Evolutionary conservation across 2,113 vertebrate species (phyloP), one percentile per base, ranked within the genome.

Genomic region (Podarcis raffonei): DNA sequence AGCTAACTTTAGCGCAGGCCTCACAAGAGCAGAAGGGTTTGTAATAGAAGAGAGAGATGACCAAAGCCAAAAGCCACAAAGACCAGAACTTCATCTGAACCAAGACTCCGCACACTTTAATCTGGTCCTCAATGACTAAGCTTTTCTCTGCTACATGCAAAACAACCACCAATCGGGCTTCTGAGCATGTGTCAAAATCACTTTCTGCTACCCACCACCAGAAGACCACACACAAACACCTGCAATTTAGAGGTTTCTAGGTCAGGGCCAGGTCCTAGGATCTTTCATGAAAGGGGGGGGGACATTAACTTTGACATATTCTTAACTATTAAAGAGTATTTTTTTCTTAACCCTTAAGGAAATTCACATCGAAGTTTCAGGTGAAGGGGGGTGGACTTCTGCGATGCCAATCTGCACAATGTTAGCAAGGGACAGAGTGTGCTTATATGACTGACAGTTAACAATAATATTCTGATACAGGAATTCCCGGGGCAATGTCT

Each of bases 21-120:
- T 71, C 35, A 18, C 35, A 89, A 81, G 83, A 84, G 39, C 15
- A 85, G 48, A n/a, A 78, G 65, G 84, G 78, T 15, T 72, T 86
- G 53, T 35, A 62, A 81, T 42, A 86, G 30, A 87, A 32, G 18
- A 6, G 16, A 87, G 32, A 87, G 8, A 27, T 25, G 76, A 25
- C 7, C 48, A 6, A 48, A 37, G 65, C 18, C 81, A 77, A 66
- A 42, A 59, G 62, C 39, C 32, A 75, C 30, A 16, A 59, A 65
- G 6, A 62, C 5, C 12, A 62, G 53, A 13, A 15, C 37, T 78
- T 78, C 7, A n/a, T 48, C 66, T 68, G 18, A 42, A 74, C 1
- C 48, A 74, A 65, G 59, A 13, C 13, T 13, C 68, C 37, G 12
- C 35, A n/a, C 7, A 39, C 2, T 18, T 68, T 3, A 69, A 20